Evolutionary conservation across 2,888 invertebrate genomes (phyloP).

Genomic region (Rhopalosiphum nymphaeae): DNA sequence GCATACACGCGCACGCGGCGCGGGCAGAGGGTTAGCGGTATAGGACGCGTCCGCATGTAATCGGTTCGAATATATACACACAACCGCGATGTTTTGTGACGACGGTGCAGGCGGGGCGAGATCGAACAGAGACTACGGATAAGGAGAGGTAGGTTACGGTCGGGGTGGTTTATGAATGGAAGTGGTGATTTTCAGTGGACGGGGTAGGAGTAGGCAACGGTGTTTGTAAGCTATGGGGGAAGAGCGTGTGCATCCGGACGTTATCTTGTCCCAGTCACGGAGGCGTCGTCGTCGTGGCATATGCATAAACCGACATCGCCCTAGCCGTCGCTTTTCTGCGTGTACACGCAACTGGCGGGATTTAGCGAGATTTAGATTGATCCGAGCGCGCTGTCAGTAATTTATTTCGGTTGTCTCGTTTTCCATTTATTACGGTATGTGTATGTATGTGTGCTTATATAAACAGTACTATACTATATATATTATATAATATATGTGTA

Average conservation of each 20-base stretch:
- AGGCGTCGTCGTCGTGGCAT: slow-evolving; percentile 16
- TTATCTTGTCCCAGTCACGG: slow-evolving; percentile 51
- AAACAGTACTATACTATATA: not conserved
- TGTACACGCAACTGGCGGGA: slow-evolving; percentile 28
- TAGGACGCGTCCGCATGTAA: not conserved
- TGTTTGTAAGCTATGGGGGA: not conserved
- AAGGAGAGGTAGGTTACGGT: not conserved
- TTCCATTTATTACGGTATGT: slow-evolving; percentile 52
- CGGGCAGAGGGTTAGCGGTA: not conserved
- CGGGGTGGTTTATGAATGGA: not conserved
- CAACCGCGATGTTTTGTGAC: not conserved
- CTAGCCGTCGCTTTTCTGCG: not conserved
- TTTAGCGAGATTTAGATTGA: slow-evolving; percentile 64
- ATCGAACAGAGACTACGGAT: not conserved
- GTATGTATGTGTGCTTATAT: not conserved
- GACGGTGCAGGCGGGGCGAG: not conserved
- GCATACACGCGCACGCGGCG: not conserved
- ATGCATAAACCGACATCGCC: slow-evolving; percentile 54
- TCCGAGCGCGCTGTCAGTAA: slow-evolving; percentile 54
- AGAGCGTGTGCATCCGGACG: slow-evolving; percentile 38
- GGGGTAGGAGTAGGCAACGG: not conserved
- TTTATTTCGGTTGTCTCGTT: slow-evolving; percentile 60
- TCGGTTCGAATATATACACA: not conserved
- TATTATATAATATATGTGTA: not conserved
- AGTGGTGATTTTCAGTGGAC: not conserved